Percentiles rank a stretch among this genome's conserved stretches.
These are phyloP conservation scores for Monopterus albus DNA, from an alignment of 2,113 vertebrate genomes.

Conservation along the genomic window DNA sequence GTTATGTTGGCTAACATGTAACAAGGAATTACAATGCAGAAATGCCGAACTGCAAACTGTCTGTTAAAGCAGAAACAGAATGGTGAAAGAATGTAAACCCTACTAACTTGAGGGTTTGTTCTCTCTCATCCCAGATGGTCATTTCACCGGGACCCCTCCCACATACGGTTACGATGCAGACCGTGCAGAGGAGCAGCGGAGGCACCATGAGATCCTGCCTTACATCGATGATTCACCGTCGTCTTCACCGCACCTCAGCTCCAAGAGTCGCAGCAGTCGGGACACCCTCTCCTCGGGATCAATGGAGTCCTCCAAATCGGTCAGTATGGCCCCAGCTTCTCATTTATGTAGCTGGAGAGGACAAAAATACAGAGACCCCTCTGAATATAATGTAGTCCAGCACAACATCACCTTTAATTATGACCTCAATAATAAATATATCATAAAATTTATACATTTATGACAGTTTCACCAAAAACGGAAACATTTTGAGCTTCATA, in stretches of 20 bases:
- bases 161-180: constrained; percentile 89
- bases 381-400: too few species aligned
- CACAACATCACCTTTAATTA: too few species aligned
- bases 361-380: too few species aligned
- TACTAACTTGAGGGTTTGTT: background rate
- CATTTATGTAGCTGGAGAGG: too few species aligned
- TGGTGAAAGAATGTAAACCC: background rate
- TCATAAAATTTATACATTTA: too few species aligned
- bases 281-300: constrained; percentile 90
- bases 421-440: too few species aligned
- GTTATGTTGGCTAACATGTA: too few species aligned
- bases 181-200: constrained; percentile 90
- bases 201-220: constrained; percentile 92
- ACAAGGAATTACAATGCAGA: too few species aligned
- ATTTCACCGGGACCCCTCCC: constrained; percentile 87
- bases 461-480: too few species aligned
- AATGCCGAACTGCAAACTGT: background rate
- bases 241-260: constrained; percentile 93
- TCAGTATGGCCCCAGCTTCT: constrained; percentile 63
- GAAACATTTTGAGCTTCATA: too few species aligned
- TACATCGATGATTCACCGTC: constrained; percentile 97
- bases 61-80: background rate
- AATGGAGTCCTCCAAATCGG: constrained; percentile 90
- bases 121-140: constrained; percentile 82
- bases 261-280: constrained; percentile 91